These are phyloP conservation scores for Sinocyclocheilus grahami DNA, from an alignment of 2,113 vertebrate species.

Conservation along the genomic window DNA sequence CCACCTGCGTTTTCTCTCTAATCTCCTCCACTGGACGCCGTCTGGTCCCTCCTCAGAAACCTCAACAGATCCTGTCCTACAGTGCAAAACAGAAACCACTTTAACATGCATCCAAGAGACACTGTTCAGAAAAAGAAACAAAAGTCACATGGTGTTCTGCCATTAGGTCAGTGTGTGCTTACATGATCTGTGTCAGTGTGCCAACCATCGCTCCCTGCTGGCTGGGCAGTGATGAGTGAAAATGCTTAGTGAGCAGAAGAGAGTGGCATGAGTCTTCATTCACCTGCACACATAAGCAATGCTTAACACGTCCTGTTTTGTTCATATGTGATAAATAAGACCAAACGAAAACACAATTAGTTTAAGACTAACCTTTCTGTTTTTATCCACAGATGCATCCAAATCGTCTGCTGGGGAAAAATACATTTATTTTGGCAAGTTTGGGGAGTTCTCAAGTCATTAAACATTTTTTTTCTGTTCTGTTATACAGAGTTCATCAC, in stretches of 20 bases:
- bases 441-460: not conserved
- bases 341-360: slow-evolving; percentile 4
- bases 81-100: slow-evolving; percentile 57
- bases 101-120: not conserved
- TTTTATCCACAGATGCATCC: slow-evolving; percentile 69
- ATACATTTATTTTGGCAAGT: not conserved
- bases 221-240: slow-evolving; percentile 25
- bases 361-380: slow-evolving; percentile 80
- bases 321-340: not conserved
- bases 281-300: slow-evolving; percentile 58
- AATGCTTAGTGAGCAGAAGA: slow-evolving; percentile 61
- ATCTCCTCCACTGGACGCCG: slow-evolving; percentile 74
- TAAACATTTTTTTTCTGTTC: not conserved
- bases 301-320: not conserved
- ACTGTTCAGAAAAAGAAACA: not conserved
- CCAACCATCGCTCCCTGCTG: slow-evolving; percentile 48
- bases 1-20: slow-evolving; percentile 81
- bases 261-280: slow-evolving; percentile 65
- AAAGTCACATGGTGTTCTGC: not conserved
- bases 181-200: slow-evolving; percentile 68
- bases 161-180: slow-evolving; percentile 52
- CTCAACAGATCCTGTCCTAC: slow-evolving; percentile 80
- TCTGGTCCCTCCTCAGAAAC: slow-evolving; percentile 72
- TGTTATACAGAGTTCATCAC: not conserved
- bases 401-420: slow-evolving; percentile 71